Evolutionary conservation across 2,113 vertebrate species (phyloP), one percentile per base, ranked within the genome.

Genomic region (Myotis brandtii): DNA sequence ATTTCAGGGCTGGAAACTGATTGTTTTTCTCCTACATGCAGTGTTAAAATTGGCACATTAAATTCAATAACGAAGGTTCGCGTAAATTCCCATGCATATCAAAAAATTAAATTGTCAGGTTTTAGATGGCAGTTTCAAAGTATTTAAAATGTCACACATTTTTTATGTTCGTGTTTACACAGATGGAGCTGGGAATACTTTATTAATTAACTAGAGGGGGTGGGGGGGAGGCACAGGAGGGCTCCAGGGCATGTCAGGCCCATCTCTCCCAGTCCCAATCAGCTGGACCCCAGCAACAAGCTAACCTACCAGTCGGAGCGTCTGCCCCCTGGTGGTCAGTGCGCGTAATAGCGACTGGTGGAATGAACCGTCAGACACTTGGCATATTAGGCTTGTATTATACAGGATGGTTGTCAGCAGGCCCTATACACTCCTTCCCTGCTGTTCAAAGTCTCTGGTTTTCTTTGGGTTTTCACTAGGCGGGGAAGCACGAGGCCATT

Each of bases 401-500:
- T 27, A 62, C 25, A 27, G 12, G 27, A 43, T 64, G 73, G 14
- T 70, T 84, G 50, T 67, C 25, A 64, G 32, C 13, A 73, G 32
- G 25, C 6, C 64, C 11, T 89, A 30, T 77, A n/a, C 14, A 52
- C n/a, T 81, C 50, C 30, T 81, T 86, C 64, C 14, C 32, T 85
- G 32, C 80, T 96, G 16, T n/a, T 94, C 43, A 95, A 5, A 95
- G 67, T 86, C 56, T 86, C 75, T 92, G 30, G 18, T 94, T 67
- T 48, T 89, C 86, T 95, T 96, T 96, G 82, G 76, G 48, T 95
- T 73, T 86, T 87, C 85, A 95, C 34, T 93, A 99, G 99, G 99
- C 99, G 94, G 99, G 99, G 93, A 99, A 99, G 96, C 99, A 99
- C 83, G 99, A 99, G 98, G 99, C 99, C 86, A 99, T 99, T 98